Evolutionary conservation across 2,888 invertebrate genomes (phyloP).

Genomic region (Gonocerus acuteangulatus): DNA sequence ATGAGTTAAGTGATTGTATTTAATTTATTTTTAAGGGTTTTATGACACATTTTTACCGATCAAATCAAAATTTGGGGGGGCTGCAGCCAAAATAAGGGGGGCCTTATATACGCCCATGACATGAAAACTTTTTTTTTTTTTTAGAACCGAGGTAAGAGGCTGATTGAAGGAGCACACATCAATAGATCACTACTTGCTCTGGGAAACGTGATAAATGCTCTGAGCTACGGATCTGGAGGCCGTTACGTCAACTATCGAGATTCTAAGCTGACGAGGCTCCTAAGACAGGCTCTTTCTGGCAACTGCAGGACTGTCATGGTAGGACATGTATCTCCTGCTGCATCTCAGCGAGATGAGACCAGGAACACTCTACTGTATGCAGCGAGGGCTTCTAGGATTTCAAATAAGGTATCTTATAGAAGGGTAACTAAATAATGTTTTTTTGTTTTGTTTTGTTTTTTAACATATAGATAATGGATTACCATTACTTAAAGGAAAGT

Average conservation of each 20-base stretch:
- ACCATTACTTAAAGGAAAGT: too few species aligned
- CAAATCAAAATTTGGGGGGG: too few species aligned
- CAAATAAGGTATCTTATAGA: constrained; percentile 71
- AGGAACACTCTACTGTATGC: constrained; percentile 91
- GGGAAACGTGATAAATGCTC: constrained; percentile 92
- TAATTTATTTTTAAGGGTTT: too few species aligned
- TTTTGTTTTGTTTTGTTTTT: too few species aligned
- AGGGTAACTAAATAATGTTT: neutral
- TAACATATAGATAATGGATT: too few species aligned
- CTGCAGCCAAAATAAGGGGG: too few species aligned
- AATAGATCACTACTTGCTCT: constrained; percentile 83
- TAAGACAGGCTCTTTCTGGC: constrained; percentile 80
- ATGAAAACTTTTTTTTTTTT: constrained; percentile 28
- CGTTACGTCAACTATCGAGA: constrained; percentile 92
- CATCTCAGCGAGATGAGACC: constrained; percentile 77
- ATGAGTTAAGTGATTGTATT: too few species aligned
- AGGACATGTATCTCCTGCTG: constrained; percentile 84
- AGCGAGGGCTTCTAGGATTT: constrained; percentile 85
- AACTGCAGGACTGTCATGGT: constrained; percentile 96
- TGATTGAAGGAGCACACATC: constrained; percentile 91
- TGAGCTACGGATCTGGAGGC: constrained; percentile 72
- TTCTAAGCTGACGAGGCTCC: constrained; percentile 83
- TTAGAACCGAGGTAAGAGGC: constrained; percentile 72
- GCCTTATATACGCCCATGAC: too few species aligned
- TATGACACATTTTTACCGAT: too few species aligned